phyloP scores from a whole-genome alignment of 2,888 invertebrate species.

The Mesorhabditis belari region DNA sequence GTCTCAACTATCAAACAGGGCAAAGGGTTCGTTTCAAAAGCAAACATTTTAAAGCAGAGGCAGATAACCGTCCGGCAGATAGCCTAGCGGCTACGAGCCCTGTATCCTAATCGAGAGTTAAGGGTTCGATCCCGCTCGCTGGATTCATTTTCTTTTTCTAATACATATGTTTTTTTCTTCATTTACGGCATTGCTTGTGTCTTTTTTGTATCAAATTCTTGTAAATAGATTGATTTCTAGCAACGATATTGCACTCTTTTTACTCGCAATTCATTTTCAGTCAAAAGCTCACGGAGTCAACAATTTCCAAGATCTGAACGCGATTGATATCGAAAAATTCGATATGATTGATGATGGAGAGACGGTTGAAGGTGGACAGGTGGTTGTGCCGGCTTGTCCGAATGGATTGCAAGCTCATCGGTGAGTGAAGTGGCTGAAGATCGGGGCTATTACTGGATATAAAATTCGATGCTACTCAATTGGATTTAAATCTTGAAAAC shows the following conservation, averaged over 20 bases:
- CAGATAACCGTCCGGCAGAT: too few relatives aligned
- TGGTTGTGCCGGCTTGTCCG: constrained; percentile 42
- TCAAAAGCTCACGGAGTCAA: background rate
- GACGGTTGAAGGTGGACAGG: background rate
- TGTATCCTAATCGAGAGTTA: too few relatives aligned
- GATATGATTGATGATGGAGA: background rate
- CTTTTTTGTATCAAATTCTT: too few relatives aligned
- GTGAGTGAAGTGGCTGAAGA: constrained; percentile 8
- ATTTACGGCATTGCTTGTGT: too few relatives aligned
- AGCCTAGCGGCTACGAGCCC: too few relatives aligned
- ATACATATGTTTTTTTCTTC: too few relatives aligned
- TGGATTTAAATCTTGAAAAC: background rate
- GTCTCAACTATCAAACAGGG: constrained; percentile 41
- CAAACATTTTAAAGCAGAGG: too few relatives aligned
- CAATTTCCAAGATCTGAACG: background rate
- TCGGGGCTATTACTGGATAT: too few relatives aligned
- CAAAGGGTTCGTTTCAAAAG: constrained; percentile 8
- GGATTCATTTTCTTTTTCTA: too few relatives aligned
- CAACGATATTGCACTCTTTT: too few relatives aligned
- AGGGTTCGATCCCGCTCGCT: too few relatives aligned
- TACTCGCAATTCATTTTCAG: background rate
- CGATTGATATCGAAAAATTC: constrained; percentile 1
- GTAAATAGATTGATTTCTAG: too few relatives aligned
- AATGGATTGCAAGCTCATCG: constrained; percentile 36
- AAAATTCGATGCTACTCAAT: background rate